Evolutionary conservation across 1,140 invertebrate genomes (phyloP).

Genomic region (Nasonia giraulti): DNA sequence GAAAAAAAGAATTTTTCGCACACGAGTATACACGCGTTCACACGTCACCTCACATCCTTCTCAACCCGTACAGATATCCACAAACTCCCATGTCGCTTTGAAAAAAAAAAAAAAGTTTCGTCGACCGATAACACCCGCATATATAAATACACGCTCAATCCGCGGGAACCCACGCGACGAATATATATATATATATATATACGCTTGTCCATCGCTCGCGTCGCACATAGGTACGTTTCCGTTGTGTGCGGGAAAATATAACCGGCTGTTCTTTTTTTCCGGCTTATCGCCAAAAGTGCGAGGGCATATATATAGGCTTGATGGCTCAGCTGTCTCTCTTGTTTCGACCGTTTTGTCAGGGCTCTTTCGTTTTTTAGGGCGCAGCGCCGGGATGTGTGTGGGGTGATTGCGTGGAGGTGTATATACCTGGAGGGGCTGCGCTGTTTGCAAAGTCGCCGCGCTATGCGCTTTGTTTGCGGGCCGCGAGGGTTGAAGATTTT

Average conservation of each 20-base stretch:
- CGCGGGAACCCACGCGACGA: conserved; percentile 35
- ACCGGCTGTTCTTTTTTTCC: conserved; percentile 55
- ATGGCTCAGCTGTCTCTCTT: conserved; percentile 61
- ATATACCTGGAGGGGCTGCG: background rate
- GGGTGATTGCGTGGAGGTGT: background rate
- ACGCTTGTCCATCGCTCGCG: no score
- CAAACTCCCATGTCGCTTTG: background rate
- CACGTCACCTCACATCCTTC: background rate
- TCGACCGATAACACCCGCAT: conserved; percentile 69
- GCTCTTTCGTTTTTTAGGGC: background rate
- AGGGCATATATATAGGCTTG: conserved; percentile 40
- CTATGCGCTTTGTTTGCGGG: no score
- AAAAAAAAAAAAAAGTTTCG: background rate
- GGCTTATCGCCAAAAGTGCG: conserved; percentile 58
- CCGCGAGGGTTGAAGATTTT: no score
- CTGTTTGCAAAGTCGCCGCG: no score
- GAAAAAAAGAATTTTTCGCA: no score
- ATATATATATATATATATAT: no score
- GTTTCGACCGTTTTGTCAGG: no score
- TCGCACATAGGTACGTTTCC: conserved; percentile 55
- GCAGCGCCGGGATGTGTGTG: background rate
- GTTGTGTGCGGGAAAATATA: conserved; percentile 65
- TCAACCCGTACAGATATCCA: background rate
- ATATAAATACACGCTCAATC: background rate
- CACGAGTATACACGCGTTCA: no score